Evolutionary conservation across 2,888 invertebrate species (phyloP).

Genomic region (Orchesella flavescens): DNA sequence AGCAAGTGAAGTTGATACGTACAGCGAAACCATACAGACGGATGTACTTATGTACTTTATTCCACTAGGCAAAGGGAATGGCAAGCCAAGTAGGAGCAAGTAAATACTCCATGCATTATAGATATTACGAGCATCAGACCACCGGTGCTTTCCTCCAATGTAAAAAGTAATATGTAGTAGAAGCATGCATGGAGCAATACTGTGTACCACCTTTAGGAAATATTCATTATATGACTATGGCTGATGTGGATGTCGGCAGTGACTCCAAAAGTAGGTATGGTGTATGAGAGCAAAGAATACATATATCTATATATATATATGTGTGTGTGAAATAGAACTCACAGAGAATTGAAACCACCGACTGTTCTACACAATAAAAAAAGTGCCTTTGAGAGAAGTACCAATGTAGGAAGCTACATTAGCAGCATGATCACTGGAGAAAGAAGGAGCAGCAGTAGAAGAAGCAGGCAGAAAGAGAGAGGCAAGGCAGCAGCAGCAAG

Average conservation of each 20-base stretch:
- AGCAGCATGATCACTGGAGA: constrained; percentile 42
- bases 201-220: constrained; percentile 59
- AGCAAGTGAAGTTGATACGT: constrained; percentile 15
- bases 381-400: constrained; percentile 54
- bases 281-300: no score
- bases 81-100: constrained; percentile 41
- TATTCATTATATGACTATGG: constrained; percentile 56
- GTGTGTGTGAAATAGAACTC: constrained; percentile 40
- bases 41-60: constrained; percentile 57
- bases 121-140: constrained; percentile 60
- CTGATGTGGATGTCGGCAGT: no score
- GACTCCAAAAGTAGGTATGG: no score
- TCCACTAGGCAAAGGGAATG: constrained; percentile 3
- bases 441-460: neutral
- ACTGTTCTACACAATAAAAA: constrained; percentile 62
- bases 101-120: constrained; percentile 62
- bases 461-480: constrained; percentile 9
- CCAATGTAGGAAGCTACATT: constrained; percentile 12
- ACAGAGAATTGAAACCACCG: constrained; percentile 62
- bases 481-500: constrained; percentile 42
- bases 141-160: constrained; percentile 24
- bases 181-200: neutral
- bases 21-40: constrained; percentile 35
- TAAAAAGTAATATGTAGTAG: neutral
- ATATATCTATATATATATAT: neutral